Evolutionary conservation across 2,888 invertebrate species (phyloP).

Genomic region (Drosophila gaucha): DNA sequence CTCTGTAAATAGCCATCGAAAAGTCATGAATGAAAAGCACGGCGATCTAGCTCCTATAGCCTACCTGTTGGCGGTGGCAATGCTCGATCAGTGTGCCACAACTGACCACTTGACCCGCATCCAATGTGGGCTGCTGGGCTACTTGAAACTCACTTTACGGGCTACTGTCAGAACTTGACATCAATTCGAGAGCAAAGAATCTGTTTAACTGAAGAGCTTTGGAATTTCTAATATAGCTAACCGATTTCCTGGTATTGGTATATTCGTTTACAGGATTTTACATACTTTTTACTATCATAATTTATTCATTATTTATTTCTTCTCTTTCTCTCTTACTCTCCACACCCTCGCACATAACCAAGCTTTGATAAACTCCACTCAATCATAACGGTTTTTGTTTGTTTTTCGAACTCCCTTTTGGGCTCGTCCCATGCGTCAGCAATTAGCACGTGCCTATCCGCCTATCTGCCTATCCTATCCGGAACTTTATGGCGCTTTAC

Average conservation of each 20-base stretch:
- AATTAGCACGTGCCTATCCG: slow-evolving; percentile 76
- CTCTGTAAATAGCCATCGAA: slow-evolving; percentile 17
- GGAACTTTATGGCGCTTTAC: slow-evolving; percentile 75
- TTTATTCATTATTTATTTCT: neutral
- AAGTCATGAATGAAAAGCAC: slow-evolving; percentile 45
- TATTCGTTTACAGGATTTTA: slow-evolving; percentile 1
- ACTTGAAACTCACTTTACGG: slow-evolving; percentile 29
- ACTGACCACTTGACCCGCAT: slow-evolving; percentile 61
- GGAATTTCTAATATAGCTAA: neutral
- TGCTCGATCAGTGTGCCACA: slow-evolving; percentile 43
- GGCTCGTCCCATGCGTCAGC: slow-evolving; percentile 62
- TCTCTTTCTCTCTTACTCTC: neutral
- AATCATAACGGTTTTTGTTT: slow-evolving; percentile 6
- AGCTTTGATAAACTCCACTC: slow-evolving; percentile 6
- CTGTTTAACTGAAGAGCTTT: slow-evolving; percentile 1
- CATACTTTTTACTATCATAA: neutral
- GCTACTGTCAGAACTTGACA: slow-evolving; percentile 64
- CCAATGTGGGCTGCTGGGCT: slow-evolving; percentile 24
- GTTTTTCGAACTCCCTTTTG: slow-evolving; percentile 1
- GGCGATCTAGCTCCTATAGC: slow-evolving; percentile 16
- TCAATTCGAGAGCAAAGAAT: slow-evolving; percentile 24
- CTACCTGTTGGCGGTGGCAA: slow-evolving; percentile 55
- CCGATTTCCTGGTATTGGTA: too few species aligned
- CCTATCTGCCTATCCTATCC: slow-evolving; percentile 22
- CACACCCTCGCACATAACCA: slow-evolving; percentile 21